Evolutionary conservation across 2,797 vertebrate species (phyloP).

Genomic region (Chiroxiphia lanceolata): DNA sequence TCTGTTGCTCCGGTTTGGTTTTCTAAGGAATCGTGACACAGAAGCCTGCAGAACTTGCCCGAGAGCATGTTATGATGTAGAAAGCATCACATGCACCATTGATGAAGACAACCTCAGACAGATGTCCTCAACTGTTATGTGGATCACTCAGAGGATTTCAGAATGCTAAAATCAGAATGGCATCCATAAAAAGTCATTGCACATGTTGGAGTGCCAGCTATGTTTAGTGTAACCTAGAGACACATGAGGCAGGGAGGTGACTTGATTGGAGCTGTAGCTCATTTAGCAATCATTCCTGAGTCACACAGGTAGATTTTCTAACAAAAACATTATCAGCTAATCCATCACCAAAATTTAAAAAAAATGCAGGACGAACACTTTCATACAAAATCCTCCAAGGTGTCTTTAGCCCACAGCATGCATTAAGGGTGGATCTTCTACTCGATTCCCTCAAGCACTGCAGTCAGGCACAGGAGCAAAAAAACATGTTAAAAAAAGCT

Average conservation of each 20-base stretch:
- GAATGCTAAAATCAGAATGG: neutral
- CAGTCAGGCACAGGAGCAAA: neutral
- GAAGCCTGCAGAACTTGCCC: neutral
- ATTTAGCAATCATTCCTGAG: neutral
- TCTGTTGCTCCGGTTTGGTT: neutral
- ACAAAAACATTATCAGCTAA: neutral
- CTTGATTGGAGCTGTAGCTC: neutral
- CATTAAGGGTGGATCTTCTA: neutral
- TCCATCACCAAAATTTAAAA: neutral
- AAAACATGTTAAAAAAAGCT: neutral
- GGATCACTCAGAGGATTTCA: neutral
- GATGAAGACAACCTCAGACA: constrained; percentile 18
- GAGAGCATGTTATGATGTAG: neutral
- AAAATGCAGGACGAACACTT: neutral
- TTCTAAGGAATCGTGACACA: neutral
- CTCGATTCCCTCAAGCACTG: neutral
- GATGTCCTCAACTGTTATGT: neutral
- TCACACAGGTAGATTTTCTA: neutral
- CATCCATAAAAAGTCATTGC: neutral
- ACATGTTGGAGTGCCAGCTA: neutral
- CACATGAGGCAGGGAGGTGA: neutral
- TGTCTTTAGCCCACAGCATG: neutral
- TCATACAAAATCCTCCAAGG: neutral
- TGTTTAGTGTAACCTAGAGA: neutral
- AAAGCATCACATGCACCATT: neutral